A percentile compares a stretch with the other conserved stretches of the same genome.
Conservation (phyloP, 2,888 invertebrate genomes). For the Dinocampus coccinellae region DNA sequence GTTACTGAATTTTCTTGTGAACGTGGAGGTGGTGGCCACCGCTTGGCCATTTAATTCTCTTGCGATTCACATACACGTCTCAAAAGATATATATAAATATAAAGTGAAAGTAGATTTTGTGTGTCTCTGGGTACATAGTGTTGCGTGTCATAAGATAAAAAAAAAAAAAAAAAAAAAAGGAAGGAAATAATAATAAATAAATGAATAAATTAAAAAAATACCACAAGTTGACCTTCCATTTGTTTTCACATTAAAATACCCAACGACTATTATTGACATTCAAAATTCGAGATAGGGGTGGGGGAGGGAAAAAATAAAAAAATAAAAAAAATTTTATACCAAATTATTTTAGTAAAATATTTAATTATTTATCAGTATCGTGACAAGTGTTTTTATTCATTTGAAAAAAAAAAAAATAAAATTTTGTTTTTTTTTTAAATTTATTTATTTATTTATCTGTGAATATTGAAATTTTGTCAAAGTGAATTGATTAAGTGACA, state of each 20-base stretch:
- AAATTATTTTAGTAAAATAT: too few species aligned
- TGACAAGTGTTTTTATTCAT: too few species aligned
- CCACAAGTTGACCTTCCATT: conserved; percentile 11
- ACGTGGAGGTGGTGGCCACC: conserved; percentile 24
- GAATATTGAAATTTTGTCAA: neutral
- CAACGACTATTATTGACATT: too few species aligned
- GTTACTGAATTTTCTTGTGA: neutral
- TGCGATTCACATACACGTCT: neutral
- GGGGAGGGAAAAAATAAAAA: too few species aligned
- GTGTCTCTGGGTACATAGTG: neutral
- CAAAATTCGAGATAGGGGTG: too few species aligned
- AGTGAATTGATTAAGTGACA: neutral
- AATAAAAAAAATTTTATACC: too few species aligned
- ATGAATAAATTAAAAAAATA: too few species aligned
- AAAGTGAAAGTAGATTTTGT: conserved; percentile 25
- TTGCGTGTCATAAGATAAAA: neutral
- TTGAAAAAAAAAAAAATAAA: too few species aligned
- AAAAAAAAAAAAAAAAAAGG: neutral
- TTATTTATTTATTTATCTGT: neutral
- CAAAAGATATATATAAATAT: neutral
- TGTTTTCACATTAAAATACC: neutral
- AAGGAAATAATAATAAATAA: neutral
- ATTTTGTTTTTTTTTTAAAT: neutral
- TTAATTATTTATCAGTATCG: too few species aligned
- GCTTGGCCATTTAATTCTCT: conserved; percentile 21